These are phyloP conservation scores for Hephaestus fuliginosus DNA, from an alignment of 2,797 vertebrate species.

Conservation along the genomic window DNA sequence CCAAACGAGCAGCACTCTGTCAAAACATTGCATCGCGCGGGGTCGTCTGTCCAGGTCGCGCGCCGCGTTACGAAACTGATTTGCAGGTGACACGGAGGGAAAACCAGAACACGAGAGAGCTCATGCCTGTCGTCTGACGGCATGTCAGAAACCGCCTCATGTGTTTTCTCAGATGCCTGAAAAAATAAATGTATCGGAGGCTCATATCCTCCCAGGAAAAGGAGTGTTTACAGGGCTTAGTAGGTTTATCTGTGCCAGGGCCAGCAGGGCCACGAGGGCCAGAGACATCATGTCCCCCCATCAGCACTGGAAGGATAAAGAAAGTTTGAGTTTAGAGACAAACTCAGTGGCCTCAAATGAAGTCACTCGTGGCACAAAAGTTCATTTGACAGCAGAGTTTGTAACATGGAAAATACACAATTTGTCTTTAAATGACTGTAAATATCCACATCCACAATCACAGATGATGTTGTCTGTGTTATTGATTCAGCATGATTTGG, in stretches of 20 bases:
- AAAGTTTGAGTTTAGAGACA: conserved; percentile 13
- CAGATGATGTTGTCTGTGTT: not conserved
- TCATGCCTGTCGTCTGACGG: conserved; percentile 46
- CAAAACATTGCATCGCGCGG: not conserved
- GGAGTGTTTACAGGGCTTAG: conserved; percentile 70
- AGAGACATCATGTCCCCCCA: conserved; percentile 42
- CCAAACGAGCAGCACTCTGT: conserved; percentile 2
- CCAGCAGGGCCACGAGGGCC: conserved; percentile 43
- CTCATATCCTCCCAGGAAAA: conserved; percentile 80
- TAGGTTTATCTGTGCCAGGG: conserved; percentile 70
- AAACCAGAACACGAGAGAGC: conserved; percentile 31
- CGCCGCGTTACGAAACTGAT: not conserved
- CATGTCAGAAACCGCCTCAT: conserved; percentile 58
- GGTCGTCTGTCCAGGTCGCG: conserved; percentile 9
- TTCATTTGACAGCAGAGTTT: conserved; percentile 4
- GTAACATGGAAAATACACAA: not conserved
- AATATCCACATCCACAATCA: not conserved
- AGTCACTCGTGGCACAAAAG: not conserved
- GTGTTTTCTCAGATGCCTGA: conserved; percentile 79
- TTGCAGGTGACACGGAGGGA: conserved; percentile 43
- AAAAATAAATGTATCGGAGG: conserved; percentile 74
- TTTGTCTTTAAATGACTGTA: not conserved
- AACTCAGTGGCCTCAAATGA: conserved; percentile 43
- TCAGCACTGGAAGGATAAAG: conserved; percentile 36
- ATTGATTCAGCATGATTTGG: not conserved